Conservation (phyloP, 2,113 vertebrate genomes). For the Limanda limanda region DNA sequence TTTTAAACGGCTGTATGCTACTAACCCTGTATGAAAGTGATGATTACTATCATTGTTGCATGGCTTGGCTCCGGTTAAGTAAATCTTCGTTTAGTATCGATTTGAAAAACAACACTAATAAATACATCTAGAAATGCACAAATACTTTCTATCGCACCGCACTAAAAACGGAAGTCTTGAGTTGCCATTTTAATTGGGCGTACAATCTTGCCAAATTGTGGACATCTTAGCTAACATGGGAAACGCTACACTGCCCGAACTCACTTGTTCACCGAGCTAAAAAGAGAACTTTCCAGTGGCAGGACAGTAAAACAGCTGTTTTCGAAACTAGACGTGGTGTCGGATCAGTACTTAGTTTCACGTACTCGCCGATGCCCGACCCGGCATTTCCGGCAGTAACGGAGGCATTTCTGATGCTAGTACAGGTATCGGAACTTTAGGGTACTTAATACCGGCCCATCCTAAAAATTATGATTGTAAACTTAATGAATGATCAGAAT, state of each 20-base stretch:
- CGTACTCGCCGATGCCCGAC: not conserved
- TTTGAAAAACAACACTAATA: not conserved
- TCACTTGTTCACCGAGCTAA: too few relatives aligned
- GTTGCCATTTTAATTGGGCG: too few relatives aligned
- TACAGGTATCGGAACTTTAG: not conserved
- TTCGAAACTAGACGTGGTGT: not conserved
- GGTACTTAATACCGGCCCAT: not conserved
- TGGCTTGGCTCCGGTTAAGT: too few relatives aligned
- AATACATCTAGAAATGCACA: not conserved
- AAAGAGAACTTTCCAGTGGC: too few relatives aligned
- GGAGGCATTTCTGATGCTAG: not conserved
- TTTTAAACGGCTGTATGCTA: too few relatives aligned
- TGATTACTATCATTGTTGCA: too few relatives aligned
- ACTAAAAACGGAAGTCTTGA: too few relatives aligned
- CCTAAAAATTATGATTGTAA: constrained; percentile 36
- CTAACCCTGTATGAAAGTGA: too few relatives aligned
- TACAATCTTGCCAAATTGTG: not conserved
- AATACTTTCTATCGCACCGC: too few relatives aligned
- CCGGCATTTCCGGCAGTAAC: not conserved
- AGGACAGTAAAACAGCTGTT: not conserved
- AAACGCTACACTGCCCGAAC: too few relatives aligned
- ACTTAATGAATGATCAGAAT: constrained; percentile 14
- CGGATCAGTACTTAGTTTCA: not conserved
- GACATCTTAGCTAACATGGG: not conserved
- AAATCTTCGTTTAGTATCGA: too few relatives aligned